Base-by-base conservation (phyloP, 2,888 invertebrate genomes). In the Caenorhabditis virilis region DNA sequence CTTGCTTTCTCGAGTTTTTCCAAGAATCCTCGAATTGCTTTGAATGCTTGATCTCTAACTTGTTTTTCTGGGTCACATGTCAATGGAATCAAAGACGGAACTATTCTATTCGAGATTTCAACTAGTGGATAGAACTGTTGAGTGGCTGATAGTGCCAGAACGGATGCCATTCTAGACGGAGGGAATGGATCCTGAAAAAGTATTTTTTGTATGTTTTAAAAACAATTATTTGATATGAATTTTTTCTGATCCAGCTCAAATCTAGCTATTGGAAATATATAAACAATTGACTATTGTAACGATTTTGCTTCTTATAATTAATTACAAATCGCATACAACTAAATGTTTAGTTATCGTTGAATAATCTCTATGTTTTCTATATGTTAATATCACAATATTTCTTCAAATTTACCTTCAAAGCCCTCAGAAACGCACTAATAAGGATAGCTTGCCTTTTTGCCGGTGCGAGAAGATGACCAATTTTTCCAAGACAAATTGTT, bases 401-500 rank as follows among this genome's bases (percentile, higher is more conserved):
- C 15, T 18, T 39, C 7, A 9, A 6, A 39, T 6, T 39, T 42
- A 61, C 65, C 46, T 67, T 72, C 41, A 72, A 48, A 91, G 88
- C 84, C 52, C 73, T 54, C 1, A 63, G 66, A 43, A 74, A 74
- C 2, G 74, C 69, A 41, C 75, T 73, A 41, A 80, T 74, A 11
- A 82, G 86, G 25, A 98, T 93, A 84, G 94, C 92, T 85, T 95
- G 95, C 35, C 98, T 88, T 54, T 94, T 93, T 85, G 91, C 90
- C 18, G 97, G 95, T 86, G 94, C 92, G 47, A 98, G 87, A 85
- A 93, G 91, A 62, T 91, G 90, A 4, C 95, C 95, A 72, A 99
- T 92, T 87, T 98, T 99, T 60, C 97, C 97, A 57, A 98, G 87
- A 84, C 98, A 99, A 26, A 99, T 94, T 15, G 95, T 97, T 13